Conservation (phyloP, 2,888 invertebrate species). For the Odontocerum albicorne region DNA sequence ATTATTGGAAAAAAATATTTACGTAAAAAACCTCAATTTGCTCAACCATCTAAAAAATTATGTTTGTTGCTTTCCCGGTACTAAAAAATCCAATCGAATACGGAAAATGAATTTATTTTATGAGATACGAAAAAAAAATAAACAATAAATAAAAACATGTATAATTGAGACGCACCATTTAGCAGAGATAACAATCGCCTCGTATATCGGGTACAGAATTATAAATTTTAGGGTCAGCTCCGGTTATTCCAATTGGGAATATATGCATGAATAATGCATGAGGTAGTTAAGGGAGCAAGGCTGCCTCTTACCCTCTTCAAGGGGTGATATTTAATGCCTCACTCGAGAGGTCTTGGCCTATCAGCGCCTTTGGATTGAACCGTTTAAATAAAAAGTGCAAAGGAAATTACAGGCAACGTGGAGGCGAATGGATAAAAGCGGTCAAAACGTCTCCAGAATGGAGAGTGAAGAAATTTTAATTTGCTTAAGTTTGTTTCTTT, state of each 20-base stretch:
- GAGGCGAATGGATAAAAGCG: too few relatives aligned
- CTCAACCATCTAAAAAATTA: too few relatives aligned
- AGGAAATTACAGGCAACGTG: conserved; percentile 10
- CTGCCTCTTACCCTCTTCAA: conserved; percentile 4
- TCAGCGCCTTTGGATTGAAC: conserved; percentile 5
- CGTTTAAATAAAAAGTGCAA: neutral
- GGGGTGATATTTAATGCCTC: conserved; percentile 19
- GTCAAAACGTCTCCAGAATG: too few relatives aligned
- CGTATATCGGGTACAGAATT: conserved; percentile 8
- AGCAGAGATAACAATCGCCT: conserved; percentile 10
- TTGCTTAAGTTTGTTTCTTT: too few relatives aligned
- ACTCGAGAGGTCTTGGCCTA: conserved; percentile 9
- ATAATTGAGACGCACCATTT: conserved; percentile 8
- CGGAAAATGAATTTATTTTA: too few relatives aligned
- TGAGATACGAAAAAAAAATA: neutral
- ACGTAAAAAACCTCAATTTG: too few relatives aligned
- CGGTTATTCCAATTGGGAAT: conserved; percentile 30
- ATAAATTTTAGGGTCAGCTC: conserved; percentile 16
- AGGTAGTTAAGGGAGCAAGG: conserved; percentile 11
- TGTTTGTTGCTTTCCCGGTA: too few relatives aligned
- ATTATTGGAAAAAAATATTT: too few relatives aligned
- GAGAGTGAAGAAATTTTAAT: too few relatives aligned
- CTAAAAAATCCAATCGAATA: too few relatives aligned
- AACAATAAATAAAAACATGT: neutral
- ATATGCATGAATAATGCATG: conserved; percentile 30